Evolutionary conservation across 1,140 invertebrate genomes (phyloP), one percentile per base, ranked within the genome.

Genomic region (Euura lappo): DNA sequence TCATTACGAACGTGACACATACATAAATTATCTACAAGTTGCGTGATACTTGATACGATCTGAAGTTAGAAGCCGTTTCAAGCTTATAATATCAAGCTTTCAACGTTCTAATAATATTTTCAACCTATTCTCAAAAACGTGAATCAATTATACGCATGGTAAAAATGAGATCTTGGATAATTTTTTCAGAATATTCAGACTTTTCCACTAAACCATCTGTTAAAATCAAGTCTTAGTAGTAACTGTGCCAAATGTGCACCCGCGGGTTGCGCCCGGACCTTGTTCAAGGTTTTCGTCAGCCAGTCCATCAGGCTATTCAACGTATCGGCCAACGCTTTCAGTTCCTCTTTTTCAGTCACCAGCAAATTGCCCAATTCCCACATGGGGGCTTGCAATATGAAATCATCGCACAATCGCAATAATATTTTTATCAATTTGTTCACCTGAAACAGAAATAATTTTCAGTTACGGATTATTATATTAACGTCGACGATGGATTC

Each of bases 141-240:
- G 1, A 28, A 28, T 28, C 28, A 28, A 28, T 28, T 28, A 28
- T 28, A 28, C 28, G 28, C 28, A 28, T 28, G 28, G 28, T 28
- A 28, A 28, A 28, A 28, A 28, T 28, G 28, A 28, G 28, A 28
- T 28, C 28, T 28, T 28, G 28, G 28, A 28, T 28, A n/a, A 65
- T 70, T 10, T 70, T 69, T 51, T 13, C 71, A 5, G 47, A 70
- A 7, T 65, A 70, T 51, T 76, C 70, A 70, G 42, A 78, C 72
- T 79, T 87, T 86, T 77, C 81, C 86, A 71, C 91, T 93, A 73
- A 94, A 93, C 93, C 93, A 95, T 72, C 91, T 88, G 82, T 94
- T 95, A 75, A 92, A 95, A 84, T 95, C 93, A 42, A 94, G 86
- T 73, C 93, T 87, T 82, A 94, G 88, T 5, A 95, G 83, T 51